Evolutionary conservation across 2,113 vertebrate species (phyloP), one percentile per base, ranked within the genome.

Genomic region (Crotalus helleri): DNA sequence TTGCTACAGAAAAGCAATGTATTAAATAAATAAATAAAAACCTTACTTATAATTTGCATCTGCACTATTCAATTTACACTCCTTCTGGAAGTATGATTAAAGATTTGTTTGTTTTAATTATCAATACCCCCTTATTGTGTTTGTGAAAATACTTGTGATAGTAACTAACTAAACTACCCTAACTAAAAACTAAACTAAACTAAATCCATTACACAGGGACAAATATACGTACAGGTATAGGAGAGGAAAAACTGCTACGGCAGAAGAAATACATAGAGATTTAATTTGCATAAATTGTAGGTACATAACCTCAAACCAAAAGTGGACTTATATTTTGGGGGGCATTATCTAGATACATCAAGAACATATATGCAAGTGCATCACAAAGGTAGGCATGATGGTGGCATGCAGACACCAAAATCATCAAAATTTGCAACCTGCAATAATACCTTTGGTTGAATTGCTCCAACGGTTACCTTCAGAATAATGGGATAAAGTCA

Each of bases 401-500:
- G 97, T 97, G 97, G 97, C 98, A 99, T 99, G 98, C 98, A 98
- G 97, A 98, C 98, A 98, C 97, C 98, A 98, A 98, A 98, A 98
- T 97, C 98, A 97, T 98, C 98, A 98, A 98, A 98, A 98, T 98
- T 98, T 97, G 98, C 98, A 98, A 98, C 97, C 98, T 98, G 98
- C 97, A 97, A 93, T 98, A 97, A 98, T 98, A 99, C 99, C 99
- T 99, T 99, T 99, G 97, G 99, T 99, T 97, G 99, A 99, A 98
- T 99, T 99, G 98, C 99, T 99, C 99, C 99, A 99, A 98, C 99
- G 99, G 98, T 99, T 99, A 97, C 99, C 99, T 98, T 99, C 99
- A 96, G 99, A 99, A 98, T 99, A 99, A 98, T 99, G 99, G 97
- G 99, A 99, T 97, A 99, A 98, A 91, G 99, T 99, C 97, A 99